Conservation (phyloP, 1,140 invertebrate genomes). For the Ridgeia piscesae region DNA sequence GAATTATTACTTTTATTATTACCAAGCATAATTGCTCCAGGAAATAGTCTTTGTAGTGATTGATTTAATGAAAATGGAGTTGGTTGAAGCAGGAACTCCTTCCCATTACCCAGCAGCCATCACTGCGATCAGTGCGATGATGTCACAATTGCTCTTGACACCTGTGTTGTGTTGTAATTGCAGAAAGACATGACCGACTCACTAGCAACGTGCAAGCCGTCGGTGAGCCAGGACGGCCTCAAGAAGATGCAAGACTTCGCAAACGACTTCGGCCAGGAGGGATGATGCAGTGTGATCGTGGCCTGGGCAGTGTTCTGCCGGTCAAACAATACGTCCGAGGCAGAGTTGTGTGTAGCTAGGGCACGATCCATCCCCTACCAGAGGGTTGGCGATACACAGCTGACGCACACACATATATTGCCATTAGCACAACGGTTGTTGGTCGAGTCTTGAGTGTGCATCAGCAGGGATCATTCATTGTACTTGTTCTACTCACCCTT, state of each 20-base stretch:
- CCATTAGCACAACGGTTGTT: background rate
- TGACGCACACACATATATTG: background rate
- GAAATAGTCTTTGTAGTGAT: no score
- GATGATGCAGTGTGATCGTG: background rate
- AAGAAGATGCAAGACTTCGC: conserved; percentile 93
- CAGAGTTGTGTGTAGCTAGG: background rate
- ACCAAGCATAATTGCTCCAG: no score
- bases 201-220: conserved; percentile 90
- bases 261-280: conserved; percentile 93
- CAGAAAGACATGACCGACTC: conserved; percentile 94
- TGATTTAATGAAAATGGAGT: no score
- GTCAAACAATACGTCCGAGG: background rate
- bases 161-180: conserved; percentile 44
- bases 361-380: background rate
- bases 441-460: background rate
- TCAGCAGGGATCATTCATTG: background rate
- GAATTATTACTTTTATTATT: no score
- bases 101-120: no score
- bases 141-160: background rate
- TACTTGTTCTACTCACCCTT: background rate
- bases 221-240: conserved; percentile 96
- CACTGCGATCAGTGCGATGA: no score
- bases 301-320: background rate
- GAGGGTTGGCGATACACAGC: background rate
- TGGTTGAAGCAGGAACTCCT: no score